Percentiles rank a stretch among this genome's conserved stretches.
phyloP scores from a whole-genome alignment of 2,113 vertebrate species.

The cat (Felis catus) region F.catus_Fca126_mat1.0 CM031420.1:96047001-96047500 shows the following conservation, averaged over 20 bases:
- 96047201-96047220: conserved; percentile 80
- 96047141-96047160: conserved; percentile 58
- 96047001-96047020: conserved; percentile 53
- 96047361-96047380: conserved; percentile 80
- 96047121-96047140: conserved; percentile 60
- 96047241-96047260: conserved; percentile 76
- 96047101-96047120: conserved; percentile 51
- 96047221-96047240: conserved; percentile 83
- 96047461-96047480: conserved; percentile 69
- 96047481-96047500: conserved; percentile 46
- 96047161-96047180: conserved; percentile 47
- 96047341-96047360: conserved; percentile 77
- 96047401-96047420: conserved; percentile 69
- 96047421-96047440: conserved; percentile 70
- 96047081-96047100: not conserved
- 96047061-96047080: conserved; percentile 28
- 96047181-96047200: conserved; percentile 66
- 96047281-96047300: conserved; percentile 64
- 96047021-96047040: conserved; percentile 67
- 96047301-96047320: conserved; percentile 71
- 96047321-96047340: conserved; percentile 82
- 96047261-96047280: conserved; percentile 77
- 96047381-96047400: conserved; percentile 74
- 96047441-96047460: conserved; percentile 68
- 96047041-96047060: conserved; percentile 56